Base-by-base conservation (phyloP, 2,888 invertebrate species). In the Trachelus stipa region DNA sequence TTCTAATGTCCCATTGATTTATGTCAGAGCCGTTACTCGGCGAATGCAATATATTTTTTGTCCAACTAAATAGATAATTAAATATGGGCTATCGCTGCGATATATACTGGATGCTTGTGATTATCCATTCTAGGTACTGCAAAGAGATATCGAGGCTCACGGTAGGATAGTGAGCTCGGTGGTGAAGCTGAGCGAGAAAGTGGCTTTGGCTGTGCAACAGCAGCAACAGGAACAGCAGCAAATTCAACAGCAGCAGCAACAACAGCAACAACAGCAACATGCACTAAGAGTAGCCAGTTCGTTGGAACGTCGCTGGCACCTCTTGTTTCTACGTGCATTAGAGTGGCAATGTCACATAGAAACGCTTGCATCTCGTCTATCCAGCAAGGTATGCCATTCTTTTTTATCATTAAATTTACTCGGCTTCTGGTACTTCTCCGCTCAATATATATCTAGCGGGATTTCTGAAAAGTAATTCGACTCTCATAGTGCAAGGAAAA, bases 261-360 rank as follows among this genome's bases (percentile, higher is more conserved):
- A 33, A 80, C 89, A 88, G 74, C 88, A 84, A 6, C 84, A 86
- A 80, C 89, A 88, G 74, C 88, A 84, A 6, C 84, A 86, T 74
- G 89, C 91, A 85, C 92, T 92, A 85, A 92, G 93, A 87, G 94
- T 93, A 80, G 96, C 95, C 81, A 93, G 94, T 79, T 95, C 94
- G 81, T 93, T 98, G 85, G 97, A 98, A 92, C 93, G 96, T 82
- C 96, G 97, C 90, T 98, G 97, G 96, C 98, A 98, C 92, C 94
- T 96, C 85, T 94, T 98, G 85, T 98, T 97, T 93, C 93, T 98
- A 87, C 94, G 96, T 87, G 97, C 97, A 77, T 94, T 98, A 88
- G 98, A 98, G 94, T 96, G 97, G 95, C 97, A 97, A 93, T 97
- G 96, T 92, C 95, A 97, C 91, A 93, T 98, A 89, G 98, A 98